These are phyloP conservation scores for Acheta domesticus DNA, from an alignment of 2,888 invertebrate species.

Conservation along the genomic window DNA sequence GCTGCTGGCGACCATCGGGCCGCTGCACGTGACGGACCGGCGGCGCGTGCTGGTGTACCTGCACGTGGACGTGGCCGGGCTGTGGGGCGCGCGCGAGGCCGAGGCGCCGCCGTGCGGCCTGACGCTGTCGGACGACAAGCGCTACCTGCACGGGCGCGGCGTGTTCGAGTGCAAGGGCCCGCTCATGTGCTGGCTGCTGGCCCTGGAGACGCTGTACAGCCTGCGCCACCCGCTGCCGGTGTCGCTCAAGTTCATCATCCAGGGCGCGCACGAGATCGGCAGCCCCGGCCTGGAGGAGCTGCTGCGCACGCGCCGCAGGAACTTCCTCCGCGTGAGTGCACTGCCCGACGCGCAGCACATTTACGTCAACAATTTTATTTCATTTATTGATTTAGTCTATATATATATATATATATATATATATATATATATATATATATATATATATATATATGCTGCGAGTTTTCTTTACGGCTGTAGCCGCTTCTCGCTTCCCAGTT, in stretches of 20 bases:
- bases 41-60: background rate
- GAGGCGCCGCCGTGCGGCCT: background rate
- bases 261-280: constrained; percentile 12
- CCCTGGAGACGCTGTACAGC: background rate
- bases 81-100: background rate
- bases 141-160: background rate
- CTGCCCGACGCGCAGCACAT: background rate
- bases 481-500: too few species aligned
- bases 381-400: too few species aligned
- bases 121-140: background rate
- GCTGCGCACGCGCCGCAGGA: background rate
- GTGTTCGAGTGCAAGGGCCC: background rate
- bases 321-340: background rate
- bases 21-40: background rate
- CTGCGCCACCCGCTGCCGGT: background rate
- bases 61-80: background rate
- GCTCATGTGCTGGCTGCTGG: constrained; percentile 21
- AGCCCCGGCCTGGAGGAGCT: background rate
- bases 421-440: too few species aligned
- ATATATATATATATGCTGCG: too few species aligned
- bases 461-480: too few species aligned
- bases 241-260: constrained; percentile 4
- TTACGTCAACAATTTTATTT: too few species aligned
- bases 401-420: too few species aligned
- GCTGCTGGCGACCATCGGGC: background rate